Conservation (phyloP, 2,113 vertebrate genomes). For the Pachypanchax playfairii region DNA sequence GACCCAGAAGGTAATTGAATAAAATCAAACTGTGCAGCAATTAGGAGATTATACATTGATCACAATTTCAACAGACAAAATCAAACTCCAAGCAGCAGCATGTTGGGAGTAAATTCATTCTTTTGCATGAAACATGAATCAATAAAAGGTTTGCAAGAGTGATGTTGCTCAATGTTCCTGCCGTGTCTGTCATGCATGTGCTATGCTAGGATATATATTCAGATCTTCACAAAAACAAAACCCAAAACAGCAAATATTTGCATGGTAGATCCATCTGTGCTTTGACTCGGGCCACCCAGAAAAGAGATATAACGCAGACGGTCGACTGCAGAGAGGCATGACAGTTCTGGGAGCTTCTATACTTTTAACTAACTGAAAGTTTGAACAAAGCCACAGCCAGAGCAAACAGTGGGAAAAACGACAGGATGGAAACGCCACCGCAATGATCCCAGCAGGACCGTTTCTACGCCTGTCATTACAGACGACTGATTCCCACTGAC, state of each 20-base stretch:
- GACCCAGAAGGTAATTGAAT: slow-evolving; percentile 17
- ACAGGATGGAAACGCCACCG: slow-evolving; percentile 52
- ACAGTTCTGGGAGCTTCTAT: slow-evolving; percentile 37
- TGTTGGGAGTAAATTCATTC: background rate
- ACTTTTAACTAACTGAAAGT: slow-evolving; percentile 45
- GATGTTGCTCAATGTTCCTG: background rate
- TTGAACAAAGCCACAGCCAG: slow-evolving; percentile 36
- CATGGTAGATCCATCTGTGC: slow-evolving; percentile 17
- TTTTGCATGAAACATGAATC: background rate
- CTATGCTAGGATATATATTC: slow-evolving; percentile 4
- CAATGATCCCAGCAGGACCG: slow-evolving; percentile 40
- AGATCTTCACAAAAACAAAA: slow-evolving; percentile 34
- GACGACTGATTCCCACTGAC: slow-evolving; percentile 49
- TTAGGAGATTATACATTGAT: slow-evolving; percentile 10
- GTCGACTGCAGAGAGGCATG: slow-evolving; percentile 13
- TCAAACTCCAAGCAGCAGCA: slow-evolving; percentile 11
- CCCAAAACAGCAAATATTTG: slow-evolving; percentile 8
- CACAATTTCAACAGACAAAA: slow-evolving; percentile 1
- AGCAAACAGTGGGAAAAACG: slow-evolving; percentile 59
- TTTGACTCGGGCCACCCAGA: slow-evolving; percentile 52
- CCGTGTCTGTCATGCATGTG: slow-evolving; percentile 1
- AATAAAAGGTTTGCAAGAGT: background rate
- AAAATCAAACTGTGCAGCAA: slow-evolving; percentile 2
- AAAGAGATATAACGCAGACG: slow-evolving; percentile 10
- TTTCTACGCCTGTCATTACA: slow-evolving; percentile 19